Conservation (phyloP, 2,888 invertebrate species). For the Smittia aterrima region DNA sequence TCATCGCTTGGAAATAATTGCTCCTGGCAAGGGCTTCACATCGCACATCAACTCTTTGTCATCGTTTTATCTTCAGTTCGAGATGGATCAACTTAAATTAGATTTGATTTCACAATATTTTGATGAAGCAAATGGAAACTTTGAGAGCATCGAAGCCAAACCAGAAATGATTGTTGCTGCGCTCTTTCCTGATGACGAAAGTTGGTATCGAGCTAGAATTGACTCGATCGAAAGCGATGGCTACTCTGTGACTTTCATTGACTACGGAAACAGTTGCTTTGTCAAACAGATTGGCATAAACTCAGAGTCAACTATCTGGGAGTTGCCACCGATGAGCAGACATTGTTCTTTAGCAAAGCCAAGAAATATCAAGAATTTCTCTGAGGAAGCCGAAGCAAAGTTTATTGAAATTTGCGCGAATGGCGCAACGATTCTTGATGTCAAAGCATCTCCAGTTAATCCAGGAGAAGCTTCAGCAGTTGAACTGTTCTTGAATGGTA, state of each 20-base stretch:
- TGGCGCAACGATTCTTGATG: slow-evolving; percentile 62
- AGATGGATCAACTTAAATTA: slow-evolving; percentile 54
- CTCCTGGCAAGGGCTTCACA: slow-evolving; percentile 66
- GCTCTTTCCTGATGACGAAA: slow-evolving; percentile 63
- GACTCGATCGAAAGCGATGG: slow-evolving; percentile 58
- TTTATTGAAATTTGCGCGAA: slow-evolving; percentile 68
- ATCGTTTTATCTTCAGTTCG: slow-evolving; percentile 78
- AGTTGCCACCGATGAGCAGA: slow-evolving; percentile 60
- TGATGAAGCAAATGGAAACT: slow-evolving; percentile 17
- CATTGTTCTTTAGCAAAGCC: slow-evolving; percentile 64
- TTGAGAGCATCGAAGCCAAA: slow-evolving; percentile 50
- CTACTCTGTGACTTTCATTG: slow-evolving; percentile 63
- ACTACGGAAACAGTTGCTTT: slow-evolving; percentile 65
- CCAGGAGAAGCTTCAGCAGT: slow-evolving; percentile 66
- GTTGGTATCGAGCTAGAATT: slow-evolving; percentile 68
- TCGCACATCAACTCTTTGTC: slow-evolving; percentile 71
- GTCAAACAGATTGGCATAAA: slow-evolving; percentile 60
- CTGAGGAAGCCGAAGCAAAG: slow-evolving; percentile 62
- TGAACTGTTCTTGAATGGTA: slow-evolving; percentile 60
- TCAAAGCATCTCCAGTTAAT: slow-evolving; percentile 65
- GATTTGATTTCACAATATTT: slow-evolving; percentile 19
- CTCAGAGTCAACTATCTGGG: slow-evolving; percentile 56
- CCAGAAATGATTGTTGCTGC: slow-evolving; percentile 63
- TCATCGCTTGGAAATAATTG: slow-evolving; percentile 56
- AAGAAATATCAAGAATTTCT: slow-evolving; percentile 61